phyloP scores from a whole-genome alignment of 2,797 vertebrate species.

The Xerus rutilus region DNA sequence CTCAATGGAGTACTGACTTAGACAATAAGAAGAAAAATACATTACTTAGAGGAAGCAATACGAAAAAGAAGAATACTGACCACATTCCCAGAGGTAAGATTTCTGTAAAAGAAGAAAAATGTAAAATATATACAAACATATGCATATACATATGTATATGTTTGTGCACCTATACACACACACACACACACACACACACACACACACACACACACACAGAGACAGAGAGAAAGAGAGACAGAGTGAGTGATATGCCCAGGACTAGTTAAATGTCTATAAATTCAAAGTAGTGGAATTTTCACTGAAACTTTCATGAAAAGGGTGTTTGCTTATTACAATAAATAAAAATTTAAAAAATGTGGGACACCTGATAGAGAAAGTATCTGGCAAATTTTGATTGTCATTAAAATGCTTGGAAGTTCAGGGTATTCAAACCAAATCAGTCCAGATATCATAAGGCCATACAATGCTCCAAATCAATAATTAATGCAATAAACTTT shows the following conservation, averaged over 20 bases:
- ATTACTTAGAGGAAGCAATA: not conserved
- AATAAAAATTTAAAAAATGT: not conserved
- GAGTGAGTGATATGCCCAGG: no score
- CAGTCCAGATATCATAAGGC: not conserved
- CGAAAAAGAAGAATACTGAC: not conserved
- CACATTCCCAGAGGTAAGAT: not conserved
- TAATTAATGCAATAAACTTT: not conserved
- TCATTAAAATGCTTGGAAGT: not conserved
- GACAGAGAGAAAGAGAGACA: no score
- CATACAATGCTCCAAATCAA: not conserved
- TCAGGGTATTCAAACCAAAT: not conserved
- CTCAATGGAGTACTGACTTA: rapidly evolving
- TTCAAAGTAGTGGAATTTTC: not conserved
- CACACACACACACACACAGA: not conserved
- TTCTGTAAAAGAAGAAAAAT: not conserved
- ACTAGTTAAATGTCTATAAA: not conserved
- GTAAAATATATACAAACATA: no score
- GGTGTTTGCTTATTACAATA: not conserved
- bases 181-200: no score
- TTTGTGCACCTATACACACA: no score
- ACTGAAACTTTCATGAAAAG: not conserved
- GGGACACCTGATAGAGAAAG: not conserved
- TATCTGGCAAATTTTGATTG: not conserved
- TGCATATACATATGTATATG: no score
- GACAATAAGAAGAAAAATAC: not conserved